Conservation (phyloP, 2,888 invertebrate genomes). For the Eristalinus sepulchralis region DNA sequence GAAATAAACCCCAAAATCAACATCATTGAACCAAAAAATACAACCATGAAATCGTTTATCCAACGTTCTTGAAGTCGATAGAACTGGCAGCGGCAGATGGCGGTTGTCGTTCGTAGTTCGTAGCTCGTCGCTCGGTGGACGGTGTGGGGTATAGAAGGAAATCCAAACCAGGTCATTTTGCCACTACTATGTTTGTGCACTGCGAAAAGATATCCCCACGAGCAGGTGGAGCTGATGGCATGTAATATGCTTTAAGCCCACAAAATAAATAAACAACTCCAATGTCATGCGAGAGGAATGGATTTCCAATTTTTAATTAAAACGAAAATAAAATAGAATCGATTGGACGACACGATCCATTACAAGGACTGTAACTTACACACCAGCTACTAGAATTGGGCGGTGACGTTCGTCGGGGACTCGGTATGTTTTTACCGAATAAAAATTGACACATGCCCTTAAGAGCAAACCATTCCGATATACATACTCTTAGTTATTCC, state of each 20-base stretch:
- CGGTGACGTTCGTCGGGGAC: background rate
- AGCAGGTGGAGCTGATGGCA: background rate
- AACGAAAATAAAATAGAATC: background rate
- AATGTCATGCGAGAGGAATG: slow-evolving; percentile 17
- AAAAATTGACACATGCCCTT: slow-evolving; percentile 3
- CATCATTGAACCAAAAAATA: slow-evolving; percentile 7
- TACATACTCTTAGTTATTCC: background rate
- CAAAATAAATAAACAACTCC: slow-evolving; percentile 24
- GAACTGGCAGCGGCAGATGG: background rate
- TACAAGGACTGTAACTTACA: background rate
- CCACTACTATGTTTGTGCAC: background rate
- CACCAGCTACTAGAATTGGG: background rate
- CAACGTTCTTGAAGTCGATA: background rate
- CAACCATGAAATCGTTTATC: slow-evolving; percentile 8
- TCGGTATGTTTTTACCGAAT: background rate
- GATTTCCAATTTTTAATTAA: slow-evolving; percentile 33
- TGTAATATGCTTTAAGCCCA: background rate
- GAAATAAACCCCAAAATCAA: background rate
- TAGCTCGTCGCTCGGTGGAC: too few species aligned
- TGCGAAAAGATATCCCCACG: background rate
- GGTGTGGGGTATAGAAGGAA: background rate
- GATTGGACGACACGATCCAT: background rate
- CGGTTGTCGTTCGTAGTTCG: background rate
- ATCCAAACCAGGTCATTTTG: slow-evolving; percentile 23
- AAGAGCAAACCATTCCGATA: background rate